Evolutionary conservation across 2,888 invertebrate genomes (phyloP).

Genomic region (Matsumyia berberina): DNA sequence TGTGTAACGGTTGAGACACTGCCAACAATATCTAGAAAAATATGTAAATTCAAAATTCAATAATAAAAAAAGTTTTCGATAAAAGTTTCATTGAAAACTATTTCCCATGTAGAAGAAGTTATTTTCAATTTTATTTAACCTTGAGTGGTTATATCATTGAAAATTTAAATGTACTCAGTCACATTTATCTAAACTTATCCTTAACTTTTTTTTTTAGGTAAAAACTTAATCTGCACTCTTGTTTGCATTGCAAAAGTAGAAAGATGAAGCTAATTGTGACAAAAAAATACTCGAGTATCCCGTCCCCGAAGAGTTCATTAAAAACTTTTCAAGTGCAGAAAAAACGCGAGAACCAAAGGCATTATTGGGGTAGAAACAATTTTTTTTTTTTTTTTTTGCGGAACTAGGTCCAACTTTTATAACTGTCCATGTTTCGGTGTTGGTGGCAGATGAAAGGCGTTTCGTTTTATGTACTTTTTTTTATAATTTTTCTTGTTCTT

Average conservation of each 20-base stretch:
- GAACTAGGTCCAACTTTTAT: conserved; percentile 2
- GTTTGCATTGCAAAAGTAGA: no score
- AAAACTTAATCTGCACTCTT: no score
- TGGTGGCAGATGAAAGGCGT: background rate
- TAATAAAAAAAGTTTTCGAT: conserved; percentile 35
- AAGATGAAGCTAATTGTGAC: no score
- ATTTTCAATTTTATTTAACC: no score
- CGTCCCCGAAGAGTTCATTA: conserved; percentile 1
- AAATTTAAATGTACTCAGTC: no score
- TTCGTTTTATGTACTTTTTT: background rate
- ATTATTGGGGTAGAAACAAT: background rate
- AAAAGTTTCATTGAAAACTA: conserved; percentile 6
- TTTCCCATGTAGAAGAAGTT: background rate
- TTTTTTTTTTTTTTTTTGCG: no score
- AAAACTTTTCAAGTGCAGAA: conserved; percentile 10
- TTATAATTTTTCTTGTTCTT: background rate
- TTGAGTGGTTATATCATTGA: no score
- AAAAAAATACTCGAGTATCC: no score
- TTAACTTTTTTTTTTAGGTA: no score
- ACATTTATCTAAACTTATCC: no score
- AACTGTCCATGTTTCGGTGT: conserved; percentile 4
- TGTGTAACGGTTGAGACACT: conserved; percentile 4
- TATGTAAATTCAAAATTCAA: conserved; percentile 43
- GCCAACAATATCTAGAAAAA: conserved; percentile 27
- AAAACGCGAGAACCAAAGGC: background rate